Evolutionary conservation across 2,888 invertebrate species (phyloP).

Genomic region (Idaea straminata): DNA sequence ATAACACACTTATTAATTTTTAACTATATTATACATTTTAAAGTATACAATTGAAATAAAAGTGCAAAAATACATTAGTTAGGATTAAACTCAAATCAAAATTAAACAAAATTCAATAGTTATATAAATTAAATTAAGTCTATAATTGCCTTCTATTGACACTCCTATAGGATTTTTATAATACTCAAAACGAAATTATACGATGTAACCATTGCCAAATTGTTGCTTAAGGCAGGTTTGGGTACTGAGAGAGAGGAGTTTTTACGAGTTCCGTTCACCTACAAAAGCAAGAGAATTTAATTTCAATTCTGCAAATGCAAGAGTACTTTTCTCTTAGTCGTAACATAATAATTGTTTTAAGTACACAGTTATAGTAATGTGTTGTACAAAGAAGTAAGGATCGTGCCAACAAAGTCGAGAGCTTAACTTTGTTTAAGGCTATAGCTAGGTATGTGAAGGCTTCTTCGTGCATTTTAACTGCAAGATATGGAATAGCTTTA

Average conservation of each 20-base stretch:
- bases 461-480: neutral
- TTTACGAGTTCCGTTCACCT: neutral
- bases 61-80: too few species aligned
- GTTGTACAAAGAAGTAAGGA: neutral
- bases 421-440: neutral
- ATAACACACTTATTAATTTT: too few species aligned
- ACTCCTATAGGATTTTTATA: too few species aligned
- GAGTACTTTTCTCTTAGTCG: neutral
- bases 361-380: neutral
- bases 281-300: neutral
- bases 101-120: too few species aligned
- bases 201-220: too few species aligned
- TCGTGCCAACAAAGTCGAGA: neutral
- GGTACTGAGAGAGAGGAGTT: neutral
- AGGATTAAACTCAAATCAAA: too few species aligned
- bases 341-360: neutral
- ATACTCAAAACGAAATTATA: too few species aligned
- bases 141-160: too few species aligned
- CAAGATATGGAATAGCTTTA: neutral
- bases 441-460: neutral
- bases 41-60: too few species aligned
- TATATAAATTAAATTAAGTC: too few species aligned
- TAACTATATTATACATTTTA: too few species aligned
- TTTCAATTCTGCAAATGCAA: neutral
- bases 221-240: neutral